Conservation (phyloP, 2,113 vertebrate genomes). For the Passer domesticus region DNA sequence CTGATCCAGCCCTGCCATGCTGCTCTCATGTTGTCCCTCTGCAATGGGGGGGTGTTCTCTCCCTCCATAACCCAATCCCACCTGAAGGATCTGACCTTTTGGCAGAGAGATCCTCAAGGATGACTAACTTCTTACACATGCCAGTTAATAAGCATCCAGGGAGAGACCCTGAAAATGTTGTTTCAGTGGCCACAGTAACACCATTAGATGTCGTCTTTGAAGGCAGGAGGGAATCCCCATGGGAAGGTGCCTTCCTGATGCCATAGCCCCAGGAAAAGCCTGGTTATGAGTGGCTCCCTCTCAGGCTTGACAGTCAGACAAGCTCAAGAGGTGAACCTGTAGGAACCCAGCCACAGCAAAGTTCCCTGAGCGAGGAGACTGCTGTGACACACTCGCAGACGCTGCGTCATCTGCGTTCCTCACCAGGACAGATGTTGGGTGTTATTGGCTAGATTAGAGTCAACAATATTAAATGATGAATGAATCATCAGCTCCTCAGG, state of each 20-base stretch:
- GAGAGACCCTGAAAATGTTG: not conserved
- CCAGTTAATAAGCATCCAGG: not conserved
- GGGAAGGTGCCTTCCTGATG: not conserved
- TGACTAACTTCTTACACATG: not conserved
- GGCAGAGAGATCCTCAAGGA: not conserved
- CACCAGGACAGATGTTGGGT: not conserved
- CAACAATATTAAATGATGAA: constrained; percentile 49
- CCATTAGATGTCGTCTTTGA: not conserved
- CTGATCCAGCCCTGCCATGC: rapidly evolving
- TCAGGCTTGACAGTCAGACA: not conserved
- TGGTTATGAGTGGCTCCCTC: not conserved
- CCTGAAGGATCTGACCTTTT: not conserved
- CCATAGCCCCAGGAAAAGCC: not conserved
- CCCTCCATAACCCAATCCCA: not conserved
- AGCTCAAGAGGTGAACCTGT: not conserved
- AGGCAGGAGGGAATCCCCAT: constrained; percentile 22
- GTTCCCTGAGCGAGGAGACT: not conserved
- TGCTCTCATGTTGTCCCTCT: not conserved
- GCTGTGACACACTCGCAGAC: not conserved
- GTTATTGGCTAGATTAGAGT: constrained; percentile 40
- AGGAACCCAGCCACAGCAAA: constrained; percentile 34
- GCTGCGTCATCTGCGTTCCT: constrained; percentile 21
- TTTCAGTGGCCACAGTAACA: not conserved
- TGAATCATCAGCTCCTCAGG: constrained; percentile 41
- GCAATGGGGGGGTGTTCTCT: rapidly evolving